A percentile compares a stretch with the other conserved stretches of the same genome.
phyloP scores from a whole-genome alignment of 2,797 vertebrate species.

The Holocentrus rufus region DNA sequence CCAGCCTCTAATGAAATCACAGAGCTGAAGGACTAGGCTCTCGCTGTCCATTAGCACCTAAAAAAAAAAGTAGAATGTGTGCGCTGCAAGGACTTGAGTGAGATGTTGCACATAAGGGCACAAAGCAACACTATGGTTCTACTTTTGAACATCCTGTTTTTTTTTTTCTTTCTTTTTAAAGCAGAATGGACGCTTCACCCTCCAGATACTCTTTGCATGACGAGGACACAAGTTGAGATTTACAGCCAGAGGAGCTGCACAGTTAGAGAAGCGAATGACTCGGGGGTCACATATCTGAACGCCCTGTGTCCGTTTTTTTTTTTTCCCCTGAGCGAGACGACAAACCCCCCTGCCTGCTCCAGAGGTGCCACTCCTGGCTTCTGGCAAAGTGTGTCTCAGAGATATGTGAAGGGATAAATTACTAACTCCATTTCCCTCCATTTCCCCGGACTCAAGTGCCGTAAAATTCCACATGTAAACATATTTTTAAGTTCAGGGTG shows the following conservation, averaged over 20 bases:
- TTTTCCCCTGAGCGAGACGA: not conserved
- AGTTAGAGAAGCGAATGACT: no score
- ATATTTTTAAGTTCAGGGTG: not conserved
- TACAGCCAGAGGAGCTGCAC: not conserved
- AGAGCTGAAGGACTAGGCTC: conserved; percentile 9
- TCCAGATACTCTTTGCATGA: no score
- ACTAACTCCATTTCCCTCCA: no score
- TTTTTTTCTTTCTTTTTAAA: not conserved
- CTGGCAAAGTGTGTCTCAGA: no score
- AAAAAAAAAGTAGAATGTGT: conserved; percentile 2
- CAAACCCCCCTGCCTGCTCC: not conserved
- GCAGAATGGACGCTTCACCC: not conserved
- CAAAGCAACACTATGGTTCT: not conserved
- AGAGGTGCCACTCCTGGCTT: no score
- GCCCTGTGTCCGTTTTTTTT: not conserved
- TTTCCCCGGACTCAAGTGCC: no score
- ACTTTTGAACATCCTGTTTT: not conserved
- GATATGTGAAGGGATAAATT: no score
- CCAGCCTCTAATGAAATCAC: conserved; percentile 6
- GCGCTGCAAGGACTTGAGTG: not conserved
- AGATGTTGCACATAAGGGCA: conserved; percentile 13
- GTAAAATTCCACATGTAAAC: no score
- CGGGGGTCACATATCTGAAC: conserved; percentile 6
- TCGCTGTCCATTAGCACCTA: conserved; percentile 27
- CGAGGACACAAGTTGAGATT: not conserved